A percentile compares a stretch with the other conserved stretches of the same genome.
Conservation (phyloP, 2,113 vertebrate genomes). For the Spheniscus mendiculus region DNA sequence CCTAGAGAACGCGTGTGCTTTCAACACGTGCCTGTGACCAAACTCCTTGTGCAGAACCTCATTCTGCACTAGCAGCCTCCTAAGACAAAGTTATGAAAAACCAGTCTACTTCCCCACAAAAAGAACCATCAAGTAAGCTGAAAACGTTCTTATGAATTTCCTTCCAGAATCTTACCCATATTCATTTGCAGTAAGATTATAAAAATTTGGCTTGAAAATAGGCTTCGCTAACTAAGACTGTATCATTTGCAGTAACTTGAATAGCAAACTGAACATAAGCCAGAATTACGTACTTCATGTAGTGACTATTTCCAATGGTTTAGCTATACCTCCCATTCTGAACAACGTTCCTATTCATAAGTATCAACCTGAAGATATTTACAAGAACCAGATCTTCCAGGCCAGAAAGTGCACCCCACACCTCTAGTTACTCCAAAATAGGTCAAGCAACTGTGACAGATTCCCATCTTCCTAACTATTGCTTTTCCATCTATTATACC, state of each 20-base stretch:
- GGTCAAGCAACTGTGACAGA: neutral
- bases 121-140: neutral
- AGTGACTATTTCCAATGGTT: neutral
- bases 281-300: neutral
- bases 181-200: neutral
- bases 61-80: neutral
- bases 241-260: neutral
- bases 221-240: neutral
- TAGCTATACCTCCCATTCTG: neutral
- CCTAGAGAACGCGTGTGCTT: rapidly evolving
- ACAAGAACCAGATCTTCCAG: neutral
- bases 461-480: neutral
- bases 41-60: neutral
- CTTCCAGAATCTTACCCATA: neutral
- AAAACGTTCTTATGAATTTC: neutral
- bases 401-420: neutral
- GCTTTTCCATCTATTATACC: neutral
- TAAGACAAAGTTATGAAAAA: neutral
- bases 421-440: neutral
- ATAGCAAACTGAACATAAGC: neutral
- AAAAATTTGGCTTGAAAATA: neutral
- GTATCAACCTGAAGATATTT: neutral
- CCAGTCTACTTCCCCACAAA: neutral
- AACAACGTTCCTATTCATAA: neutral
- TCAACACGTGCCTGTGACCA: neutral